These are phyloP conservation scores for Marmota flaviventris DNA, from an alignment of 2,113 vertebrate species.

Conservation along the genomic window DNA sequence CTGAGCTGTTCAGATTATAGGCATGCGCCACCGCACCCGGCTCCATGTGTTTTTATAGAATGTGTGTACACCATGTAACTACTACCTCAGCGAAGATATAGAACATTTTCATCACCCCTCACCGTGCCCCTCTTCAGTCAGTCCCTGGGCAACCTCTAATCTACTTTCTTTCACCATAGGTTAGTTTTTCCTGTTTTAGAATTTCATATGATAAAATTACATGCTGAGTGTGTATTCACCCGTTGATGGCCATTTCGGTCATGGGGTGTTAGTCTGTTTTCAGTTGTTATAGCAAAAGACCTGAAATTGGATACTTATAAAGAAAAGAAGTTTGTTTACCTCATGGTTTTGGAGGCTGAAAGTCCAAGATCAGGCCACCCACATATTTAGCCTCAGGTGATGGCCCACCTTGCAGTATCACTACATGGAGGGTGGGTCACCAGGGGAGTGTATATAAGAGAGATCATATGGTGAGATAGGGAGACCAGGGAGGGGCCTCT, in stretches of 20 bases:
- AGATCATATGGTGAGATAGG: neutral
- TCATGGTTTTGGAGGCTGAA: neutral
- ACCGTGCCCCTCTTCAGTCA: neutral
- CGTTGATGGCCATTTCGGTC: neutral
- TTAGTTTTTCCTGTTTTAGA: neutral
- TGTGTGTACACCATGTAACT: neutral
- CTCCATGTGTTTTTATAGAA: neutral
- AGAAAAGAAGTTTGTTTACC: neutral
- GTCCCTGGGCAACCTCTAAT: rapidly evolving
- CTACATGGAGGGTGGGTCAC: neutral
- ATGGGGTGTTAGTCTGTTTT: neutral
- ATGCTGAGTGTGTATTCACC: neutral
- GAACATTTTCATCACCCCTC: neutral
- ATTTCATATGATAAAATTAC: neutral
- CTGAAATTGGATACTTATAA: neutral
- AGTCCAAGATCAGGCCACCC: neutral
- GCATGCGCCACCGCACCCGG: too few species aligned
- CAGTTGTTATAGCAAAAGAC: neutral
- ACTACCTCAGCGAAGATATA: neutral
- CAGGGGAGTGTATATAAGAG: neutral
- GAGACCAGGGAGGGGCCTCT: neutral
- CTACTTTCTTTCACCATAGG: neutral
- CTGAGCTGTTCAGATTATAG: too few species aligned
- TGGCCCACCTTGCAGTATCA: neutral
- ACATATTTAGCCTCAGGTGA: neutral